A percentile compares a stretch with the other conserved stretches of the same genome.
Evolutionary conservation across 2,888 invertebrate genomes (phyloP).

Genomic region (Phragmatobia fuliginosa): DNA sequence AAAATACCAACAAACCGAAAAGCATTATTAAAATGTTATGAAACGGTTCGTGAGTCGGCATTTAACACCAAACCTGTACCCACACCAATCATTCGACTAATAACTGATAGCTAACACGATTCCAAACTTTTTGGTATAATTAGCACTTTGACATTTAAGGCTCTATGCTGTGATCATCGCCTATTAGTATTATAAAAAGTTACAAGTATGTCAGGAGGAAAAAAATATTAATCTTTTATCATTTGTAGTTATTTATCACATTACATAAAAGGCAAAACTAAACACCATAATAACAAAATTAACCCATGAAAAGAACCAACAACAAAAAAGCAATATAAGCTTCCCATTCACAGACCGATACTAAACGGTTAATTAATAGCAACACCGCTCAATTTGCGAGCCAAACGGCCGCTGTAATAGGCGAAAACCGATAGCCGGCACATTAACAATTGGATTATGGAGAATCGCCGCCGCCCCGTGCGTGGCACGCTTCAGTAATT

Average conservation of each 20-base stretch:
- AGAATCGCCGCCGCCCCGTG: conserved; percentile 68
- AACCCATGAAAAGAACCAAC: conserved; percentile 39
- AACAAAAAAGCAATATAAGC: conserved; percentile 50
- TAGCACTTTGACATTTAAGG: conserved; percentile 44
- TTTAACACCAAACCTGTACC: conserved; percentile 61
- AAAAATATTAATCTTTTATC: not conserved
- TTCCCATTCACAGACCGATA: conserved; percentile 61
- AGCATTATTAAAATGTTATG: conserved; percentile 65
- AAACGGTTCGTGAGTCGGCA: conserved; percentile 60
- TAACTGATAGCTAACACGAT: conserved; percentile 47
- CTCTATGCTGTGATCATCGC: conserved; percentile 42
- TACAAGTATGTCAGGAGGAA: not conserved
- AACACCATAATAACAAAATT: conserved; percentile 41
- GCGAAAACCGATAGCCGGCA: conserved; percentile 61
- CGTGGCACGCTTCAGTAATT: conserved; percentile 77
- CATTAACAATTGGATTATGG: conserved; percentile 81
- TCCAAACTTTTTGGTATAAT: conserved; percentile 36
- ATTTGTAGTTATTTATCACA: conserved; percentile 1
- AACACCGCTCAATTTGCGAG: conserved; percentile 72
- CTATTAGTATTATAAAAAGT: conserved; percentile 32
- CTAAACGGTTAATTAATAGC: conserved; percentile 76
- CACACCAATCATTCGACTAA: conserved; percentile 62
- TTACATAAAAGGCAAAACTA: conserved; percentile 1
- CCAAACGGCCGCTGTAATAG: conserved; percentile 74
- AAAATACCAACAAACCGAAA: conserved; percentile 38